Base-by-base conservation (phyloP, 2,113 vertebrate genomes). In the Podarcis muralis region DNA sequence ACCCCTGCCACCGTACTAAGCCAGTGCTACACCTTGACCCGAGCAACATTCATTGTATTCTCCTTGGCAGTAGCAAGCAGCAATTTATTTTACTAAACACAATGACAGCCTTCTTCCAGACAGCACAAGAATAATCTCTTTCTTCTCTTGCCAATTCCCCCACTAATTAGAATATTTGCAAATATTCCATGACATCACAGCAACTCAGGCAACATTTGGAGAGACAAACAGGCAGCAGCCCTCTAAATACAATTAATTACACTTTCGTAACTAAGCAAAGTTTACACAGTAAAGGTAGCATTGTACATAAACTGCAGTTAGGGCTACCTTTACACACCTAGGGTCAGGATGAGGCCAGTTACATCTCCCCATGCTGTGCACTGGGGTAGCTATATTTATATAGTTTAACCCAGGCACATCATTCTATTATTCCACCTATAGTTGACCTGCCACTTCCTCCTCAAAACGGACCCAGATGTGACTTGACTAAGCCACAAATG, bases 101-200 rank as follows among this genome's bases (percentile, higher is more conserved):
- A 25, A 11, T 32, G 23, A 35, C 37, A 57, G n/a, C 18, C 23
- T 37, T 48, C 40, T 32, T 20, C 37, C 6, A 23, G 40, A 6
- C 30, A 53, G 83, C 25, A 78, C 71, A 85, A 85, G 74, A 75
- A 81, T 32, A 9, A 27, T 68, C 20, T 25, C 7, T 77, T 85
- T 85, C 11, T 65, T 37, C 53, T 22, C 16, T 37, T 25, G 16
- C 23, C 35, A 75, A 7, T n/a, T 53, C 7, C 81, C 25, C 6
- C 13, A 32, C 18, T n/a, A 80, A 16, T 79, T 68, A 79, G 40
- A 66, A 48, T 18, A 40, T 79, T 66, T 48, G n/a, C 68, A 5
- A 77, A 30, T 68, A 78, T 86, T 78, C 75, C 75, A 27, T 69
- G 62, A 79, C 27, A 68, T 86, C 85, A 86, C 11, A 86, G 40